Conservation (phyloP, 2,797 vertebrate genomes). For the Menidia menidia region DNA sequence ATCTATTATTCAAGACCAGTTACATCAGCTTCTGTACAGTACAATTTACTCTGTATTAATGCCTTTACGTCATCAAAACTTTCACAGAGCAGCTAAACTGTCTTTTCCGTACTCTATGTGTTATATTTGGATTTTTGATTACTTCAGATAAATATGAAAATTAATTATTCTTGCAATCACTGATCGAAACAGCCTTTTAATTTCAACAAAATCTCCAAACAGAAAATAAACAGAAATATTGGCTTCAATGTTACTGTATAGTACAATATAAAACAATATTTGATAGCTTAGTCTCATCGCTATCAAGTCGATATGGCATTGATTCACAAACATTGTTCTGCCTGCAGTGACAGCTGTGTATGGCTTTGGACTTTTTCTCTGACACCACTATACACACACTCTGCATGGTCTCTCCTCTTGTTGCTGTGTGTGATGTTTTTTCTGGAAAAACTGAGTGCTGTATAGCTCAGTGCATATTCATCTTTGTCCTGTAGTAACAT, state of each 20-base stretch:
- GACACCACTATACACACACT: background rate
- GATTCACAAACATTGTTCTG: background rate
- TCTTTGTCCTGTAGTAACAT: slow-evolving; percentile 22
- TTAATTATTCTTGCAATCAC: too few species aligned
- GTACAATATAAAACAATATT: background rate
- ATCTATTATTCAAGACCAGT: too few species aligned
- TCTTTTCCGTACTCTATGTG: too few species aligned
- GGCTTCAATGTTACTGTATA: background rate
- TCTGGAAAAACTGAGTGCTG: slow-evolving; percentile 11
- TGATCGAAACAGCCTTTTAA: background rate
- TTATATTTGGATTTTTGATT: too few species aligned
- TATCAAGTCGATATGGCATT: background rate
- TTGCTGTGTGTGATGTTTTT: background rate
- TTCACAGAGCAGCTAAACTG: too few species aligned
- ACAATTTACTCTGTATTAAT: too few species aligned
- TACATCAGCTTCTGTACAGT: too few species aligned
- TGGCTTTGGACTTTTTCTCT: background rate
- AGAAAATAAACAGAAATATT: background rate
- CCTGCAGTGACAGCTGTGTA: background rate
- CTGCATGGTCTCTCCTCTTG: fast-evolving
- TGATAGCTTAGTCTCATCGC: background rate
- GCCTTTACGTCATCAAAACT: too few species aligned
- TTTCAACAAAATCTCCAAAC: background rate
- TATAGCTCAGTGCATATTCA: background rate
- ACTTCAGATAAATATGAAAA: too few species aligned